Evolutionary conservation across 1,140 invertebrate genomes (phyloP).

Genomic region (Eurosta solidaginis): DNA sequence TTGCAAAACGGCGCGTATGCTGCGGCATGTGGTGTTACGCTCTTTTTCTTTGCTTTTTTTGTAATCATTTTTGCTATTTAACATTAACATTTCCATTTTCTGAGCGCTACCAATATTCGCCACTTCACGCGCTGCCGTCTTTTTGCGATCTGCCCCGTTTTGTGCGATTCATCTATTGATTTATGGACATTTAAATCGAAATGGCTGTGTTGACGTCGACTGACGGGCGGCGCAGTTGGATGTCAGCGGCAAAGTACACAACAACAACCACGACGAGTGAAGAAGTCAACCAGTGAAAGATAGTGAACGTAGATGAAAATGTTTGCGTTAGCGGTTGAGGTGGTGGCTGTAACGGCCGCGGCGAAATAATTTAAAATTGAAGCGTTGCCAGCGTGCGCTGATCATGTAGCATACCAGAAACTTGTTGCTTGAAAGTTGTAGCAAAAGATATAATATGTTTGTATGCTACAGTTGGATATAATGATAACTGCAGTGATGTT

Average conservation of each 20-base stretch:
- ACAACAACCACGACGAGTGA: not conserved
- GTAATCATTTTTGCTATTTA: not conserved
- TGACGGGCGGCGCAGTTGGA: slow-evolving; percentile 18
- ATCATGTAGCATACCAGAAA: not conserved
- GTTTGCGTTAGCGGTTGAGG: no score
- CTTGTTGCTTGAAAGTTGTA: not conserved
- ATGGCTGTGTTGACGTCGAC: slow-evolving; percentile 24
- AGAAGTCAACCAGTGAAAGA: not conserved
- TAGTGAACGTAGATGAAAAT: not conserved
- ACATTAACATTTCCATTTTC: slow-evolving; percentile 9
- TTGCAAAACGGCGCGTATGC: not conserved
- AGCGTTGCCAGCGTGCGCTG: not conserved
- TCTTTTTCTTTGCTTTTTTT: not conserved
- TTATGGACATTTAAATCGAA: slow-evolving; percentile 26
- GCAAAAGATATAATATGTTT: not conserved
- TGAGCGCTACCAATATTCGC: not conserved
- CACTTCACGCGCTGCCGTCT: not conserved
- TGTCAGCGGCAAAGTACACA: not conserved
- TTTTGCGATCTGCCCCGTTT: not conserved
- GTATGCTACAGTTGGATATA: not conserved
- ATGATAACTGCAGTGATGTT: not conserved
- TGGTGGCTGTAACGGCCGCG: no score
- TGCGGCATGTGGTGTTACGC: not conserved
- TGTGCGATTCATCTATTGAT: slow-evolving; percentile 3
- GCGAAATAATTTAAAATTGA: slow-evolving; percentile 22